These are phyloP conservation scores for Calcarius lapponicus DNA, from an alignment of 2,797 vertebrate species.

Conservation along the genomic window DNA sequence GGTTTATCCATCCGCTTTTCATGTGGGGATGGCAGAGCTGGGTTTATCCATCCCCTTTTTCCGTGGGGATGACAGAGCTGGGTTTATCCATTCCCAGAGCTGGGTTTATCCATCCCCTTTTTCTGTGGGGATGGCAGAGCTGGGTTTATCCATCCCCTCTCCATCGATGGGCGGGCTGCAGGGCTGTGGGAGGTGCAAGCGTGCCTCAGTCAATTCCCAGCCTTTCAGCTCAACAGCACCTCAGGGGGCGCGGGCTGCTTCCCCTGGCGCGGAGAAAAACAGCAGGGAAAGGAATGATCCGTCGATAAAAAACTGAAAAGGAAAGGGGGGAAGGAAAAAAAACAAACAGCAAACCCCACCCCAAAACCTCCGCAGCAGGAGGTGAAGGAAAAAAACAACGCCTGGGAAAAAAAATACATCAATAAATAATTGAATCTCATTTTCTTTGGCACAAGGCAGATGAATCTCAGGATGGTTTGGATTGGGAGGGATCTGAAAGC, in stretches of 20 bases:
- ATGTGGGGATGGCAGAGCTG: background rate
- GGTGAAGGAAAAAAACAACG: background rate
- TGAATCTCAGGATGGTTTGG: background rate
- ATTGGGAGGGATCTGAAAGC: background rate
- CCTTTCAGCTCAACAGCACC: slow-evolving; percentile 24
- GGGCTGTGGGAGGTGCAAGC: slow-evolving; percentile 48
- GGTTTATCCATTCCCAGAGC: too few relatives aligned
- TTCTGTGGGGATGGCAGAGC: background rate
- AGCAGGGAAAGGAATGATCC: background rate
- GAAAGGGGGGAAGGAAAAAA: background rate
- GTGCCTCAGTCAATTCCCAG: slow-evolving; percentile 35
- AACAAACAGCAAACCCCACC: background rate
- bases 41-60: background rate
- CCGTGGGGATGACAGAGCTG: background rate
- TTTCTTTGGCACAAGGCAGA: background rate
- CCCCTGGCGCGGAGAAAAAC: slow-evolving; percentile 11
- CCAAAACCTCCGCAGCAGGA: background rate
- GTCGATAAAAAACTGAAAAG: background rate
- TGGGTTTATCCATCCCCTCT: slow-evolving; percentile 48
- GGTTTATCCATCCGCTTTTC: too few relatives aligned
- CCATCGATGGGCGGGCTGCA: background rate
- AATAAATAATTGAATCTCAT: background rate
- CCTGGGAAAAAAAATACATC: background rate
- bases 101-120: background rate
- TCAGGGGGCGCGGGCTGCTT: background rate